phyloP scores from a whole-genome alignment of 2,113 vertebrate species.

The Python bivittatus region DNA sequence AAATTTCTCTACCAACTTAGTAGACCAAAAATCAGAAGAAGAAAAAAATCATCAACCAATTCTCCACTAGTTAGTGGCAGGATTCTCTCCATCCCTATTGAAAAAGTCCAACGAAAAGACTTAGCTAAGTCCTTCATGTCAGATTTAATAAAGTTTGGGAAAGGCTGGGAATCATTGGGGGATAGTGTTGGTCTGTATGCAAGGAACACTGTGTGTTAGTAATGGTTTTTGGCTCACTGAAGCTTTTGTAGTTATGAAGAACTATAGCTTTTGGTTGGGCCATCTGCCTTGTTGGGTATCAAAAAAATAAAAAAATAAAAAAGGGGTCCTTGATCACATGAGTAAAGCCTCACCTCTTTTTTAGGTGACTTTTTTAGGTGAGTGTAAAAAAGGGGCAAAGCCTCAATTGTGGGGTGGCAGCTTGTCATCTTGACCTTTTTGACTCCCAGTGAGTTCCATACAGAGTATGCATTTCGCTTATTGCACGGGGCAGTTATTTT shows the following conservation, averaged over 20 bases:
- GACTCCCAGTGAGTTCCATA: not conserved
- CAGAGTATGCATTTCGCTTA: slow-evolving; percentile 4
- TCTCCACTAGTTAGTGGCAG: not conserved
- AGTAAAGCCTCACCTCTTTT: not conserved
- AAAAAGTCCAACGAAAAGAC: not conserved
- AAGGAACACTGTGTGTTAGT: not conserved
- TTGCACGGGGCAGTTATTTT: slow-evolving; percentile 31
- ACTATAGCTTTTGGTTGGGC: not conserved
- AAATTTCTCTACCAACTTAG: not conserved
- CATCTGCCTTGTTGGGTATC: not conserved
- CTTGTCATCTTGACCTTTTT: not conserved
- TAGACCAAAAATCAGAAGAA: not conserved
- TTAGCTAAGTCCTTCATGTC: not conserved
- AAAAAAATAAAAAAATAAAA: not conserved
- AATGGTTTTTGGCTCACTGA: not conserved
- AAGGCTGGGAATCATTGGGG: not conserved
- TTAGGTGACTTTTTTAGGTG: not conserved
- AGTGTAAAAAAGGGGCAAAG: not conserved
- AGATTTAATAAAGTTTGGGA: not conserved
- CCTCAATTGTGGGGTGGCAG: not conserved
- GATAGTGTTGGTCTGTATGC: not conserved
- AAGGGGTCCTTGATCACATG: not conserved
- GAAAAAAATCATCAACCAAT: not conserved
- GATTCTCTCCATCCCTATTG: not conserved
- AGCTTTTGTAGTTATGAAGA: not conserved